Conservation (phyloP, 2,888 invertebrate species). For the Dichetophora obliterata region DNA sequence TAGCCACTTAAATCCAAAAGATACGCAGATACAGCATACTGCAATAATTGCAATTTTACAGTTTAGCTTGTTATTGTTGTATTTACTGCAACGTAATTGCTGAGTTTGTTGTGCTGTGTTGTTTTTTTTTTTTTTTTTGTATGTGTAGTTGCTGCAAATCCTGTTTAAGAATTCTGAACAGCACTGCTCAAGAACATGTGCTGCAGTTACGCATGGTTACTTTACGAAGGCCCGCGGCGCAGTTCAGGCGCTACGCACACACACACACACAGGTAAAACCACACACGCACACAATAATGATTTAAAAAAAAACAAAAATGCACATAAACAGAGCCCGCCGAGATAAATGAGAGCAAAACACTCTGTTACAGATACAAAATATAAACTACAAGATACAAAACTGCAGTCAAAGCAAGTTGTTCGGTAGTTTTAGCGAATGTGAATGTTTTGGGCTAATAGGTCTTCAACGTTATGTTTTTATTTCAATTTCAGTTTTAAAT, state of each 20-base stretch:
- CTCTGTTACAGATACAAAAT: background rate
- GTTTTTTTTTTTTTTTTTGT: background rate
- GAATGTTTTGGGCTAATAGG: no score
- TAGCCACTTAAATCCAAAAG: background rate
- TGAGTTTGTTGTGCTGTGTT: background rate
- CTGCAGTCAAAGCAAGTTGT: background rate
- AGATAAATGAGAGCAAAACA: no score
- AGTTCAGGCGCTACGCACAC: background rate
- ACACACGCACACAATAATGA: background rate
- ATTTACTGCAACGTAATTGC: background rate
- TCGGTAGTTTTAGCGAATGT: no score
- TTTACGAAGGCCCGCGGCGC: background rate
- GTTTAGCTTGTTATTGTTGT: background rate
- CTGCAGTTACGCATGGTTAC: constrained; percentile 18
- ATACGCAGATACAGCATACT: background rate
- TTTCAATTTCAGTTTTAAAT: no score
- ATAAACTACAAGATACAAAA: background rate
- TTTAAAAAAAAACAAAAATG: background rate
- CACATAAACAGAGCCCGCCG: no score
- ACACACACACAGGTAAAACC: background rate
- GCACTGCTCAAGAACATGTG: constrained; percentile 5
- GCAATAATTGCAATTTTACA: background rate
- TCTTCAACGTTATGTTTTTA: no score
- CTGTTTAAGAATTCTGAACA: background rate
- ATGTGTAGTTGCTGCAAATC: background rate